Conservation (phyloP, 1,140 invertebrate species). For the Drosophila guanche region DNA sequence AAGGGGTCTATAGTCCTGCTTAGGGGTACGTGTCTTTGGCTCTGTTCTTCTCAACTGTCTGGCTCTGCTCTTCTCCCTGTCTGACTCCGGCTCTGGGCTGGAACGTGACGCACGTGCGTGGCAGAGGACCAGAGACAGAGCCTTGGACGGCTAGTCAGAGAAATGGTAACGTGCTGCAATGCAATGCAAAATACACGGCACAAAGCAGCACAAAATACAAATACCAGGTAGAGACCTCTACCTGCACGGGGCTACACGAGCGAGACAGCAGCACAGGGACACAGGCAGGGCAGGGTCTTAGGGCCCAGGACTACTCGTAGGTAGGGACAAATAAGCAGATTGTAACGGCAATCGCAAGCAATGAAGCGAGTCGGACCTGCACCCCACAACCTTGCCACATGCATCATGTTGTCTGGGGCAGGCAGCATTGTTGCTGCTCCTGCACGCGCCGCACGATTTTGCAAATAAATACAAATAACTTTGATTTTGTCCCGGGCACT, state of each 20-base stretch:
- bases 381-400: constrained; percentile 16
- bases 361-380: constrained; percentile 53
- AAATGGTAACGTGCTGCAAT: constrained; percentile 40
- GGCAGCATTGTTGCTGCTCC: constrained; percentile 55
- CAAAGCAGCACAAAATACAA: constrained; percentile 20
- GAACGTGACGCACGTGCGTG: constrained; percentile 72
- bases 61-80: constrained; percentile 2
- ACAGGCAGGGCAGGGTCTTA: constrained; percentile 1
- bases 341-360: constrained; percentile 70
- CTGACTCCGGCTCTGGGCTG: constrained; percentile 9
- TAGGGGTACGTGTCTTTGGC: constrained; percentile 49
- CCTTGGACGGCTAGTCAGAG: constrained; percentile 24
- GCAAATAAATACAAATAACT: constrained; percentile 81
- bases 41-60: neutral
- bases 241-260: too few species aligned
- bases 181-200: constrained; percentile 46
- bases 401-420: constrained; percentile 57
- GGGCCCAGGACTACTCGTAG: constrained; percentile 1
- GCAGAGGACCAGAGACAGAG: too few species aligned
- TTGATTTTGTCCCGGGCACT: constrained; percentile 65
- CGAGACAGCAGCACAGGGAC: too few species aligned
- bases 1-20: neutral
- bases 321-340: constrained; percentile 65
- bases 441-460: constrained; percentile 75
- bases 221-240: too few species aligned